Percentiles rank a stretch among this genome's conserved stretches.
These are phyloP conservation scores for Morus bassanus DNA, from an alignment of 2,797 vertebrate genomes.

Conservation along the genomic window DNA sequence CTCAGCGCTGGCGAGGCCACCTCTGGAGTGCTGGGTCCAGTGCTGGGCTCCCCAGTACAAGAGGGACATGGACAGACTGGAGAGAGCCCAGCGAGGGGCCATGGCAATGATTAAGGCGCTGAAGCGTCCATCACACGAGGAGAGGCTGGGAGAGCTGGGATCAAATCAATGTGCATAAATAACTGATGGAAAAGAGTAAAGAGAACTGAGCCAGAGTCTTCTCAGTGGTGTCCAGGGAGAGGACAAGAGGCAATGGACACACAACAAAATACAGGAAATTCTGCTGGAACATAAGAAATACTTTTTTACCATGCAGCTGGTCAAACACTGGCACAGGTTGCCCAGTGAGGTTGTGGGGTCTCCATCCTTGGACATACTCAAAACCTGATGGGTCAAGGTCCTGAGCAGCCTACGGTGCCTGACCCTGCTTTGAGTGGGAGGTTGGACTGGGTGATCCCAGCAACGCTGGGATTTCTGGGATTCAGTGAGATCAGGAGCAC, in stretches of 20 bases:
- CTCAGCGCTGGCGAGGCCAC: neutral
- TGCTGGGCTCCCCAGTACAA: neutral
- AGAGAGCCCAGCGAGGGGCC: neutral
- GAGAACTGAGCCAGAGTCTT: neutral
- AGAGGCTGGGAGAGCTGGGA: neutral
- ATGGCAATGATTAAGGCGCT: rapidly evolving
- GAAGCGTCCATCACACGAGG: neutral
- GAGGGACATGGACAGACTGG: neutral
- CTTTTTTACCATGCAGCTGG: neutral
- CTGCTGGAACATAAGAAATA: neutral
- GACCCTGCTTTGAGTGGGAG: neutral
- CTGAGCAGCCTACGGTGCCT: neutral
- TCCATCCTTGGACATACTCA: neutral
- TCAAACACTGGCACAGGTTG: neutral
- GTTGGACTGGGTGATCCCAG: rapidly evolving
- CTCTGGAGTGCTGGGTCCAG: neutral
- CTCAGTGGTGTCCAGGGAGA: neutral
- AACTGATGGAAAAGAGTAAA: neutral
- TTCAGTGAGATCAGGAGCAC: neutral
- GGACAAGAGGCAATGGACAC: rapidly evolving
- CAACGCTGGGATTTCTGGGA: rapidly evolving
- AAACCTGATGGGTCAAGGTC: neutral
- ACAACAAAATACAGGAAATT: neutral
- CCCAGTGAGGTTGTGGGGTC: neutral
- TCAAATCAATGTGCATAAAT: rapidly evolving